phyloP scores from a whole-genome alignment of 2,797 vertebrate genomes.

The Todus mexicanus region DNA sequence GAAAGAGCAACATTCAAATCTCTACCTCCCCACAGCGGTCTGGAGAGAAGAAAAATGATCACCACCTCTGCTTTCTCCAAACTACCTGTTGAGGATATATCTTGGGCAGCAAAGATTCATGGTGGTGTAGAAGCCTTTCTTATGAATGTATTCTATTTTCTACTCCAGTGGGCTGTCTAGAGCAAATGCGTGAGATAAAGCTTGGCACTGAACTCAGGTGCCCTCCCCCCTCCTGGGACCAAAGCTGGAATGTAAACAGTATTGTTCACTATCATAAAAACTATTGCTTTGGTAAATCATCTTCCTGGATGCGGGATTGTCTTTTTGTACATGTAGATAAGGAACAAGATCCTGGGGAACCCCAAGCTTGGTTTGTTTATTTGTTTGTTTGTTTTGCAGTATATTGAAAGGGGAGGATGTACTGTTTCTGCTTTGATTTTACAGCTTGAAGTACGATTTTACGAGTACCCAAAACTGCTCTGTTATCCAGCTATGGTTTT shows the following conservation, averaged over 20 bases:
- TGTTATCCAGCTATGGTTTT: not conserved
- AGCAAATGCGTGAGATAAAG: not conserved
- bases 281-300: not conserved
- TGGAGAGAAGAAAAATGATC: not conserved
- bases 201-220: not conserved
- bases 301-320: not conserved
- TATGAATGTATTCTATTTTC: not conserved
- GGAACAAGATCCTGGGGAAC: not conserved
- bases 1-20: not conserved
- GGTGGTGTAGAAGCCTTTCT: not conserved
- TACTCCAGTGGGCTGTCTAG: not conserved
- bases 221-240: not conserved
- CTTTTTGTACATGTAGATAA: not conserved
- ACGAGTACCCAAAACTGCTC: not conserved
- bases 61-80: not conserved
- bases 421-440: not conserved
- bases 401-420: not conserved
- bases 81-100: not conserved
- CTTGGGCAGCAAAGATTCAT: not conserved
- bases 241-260: not conserved
- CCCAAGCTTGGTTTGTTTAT: not conserved
- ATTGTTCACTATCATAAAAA: not conserved
- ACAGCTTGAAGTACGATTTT: not conserved
- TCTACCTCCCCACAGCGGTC: not conserved
- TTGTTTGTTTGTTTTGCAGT: not conserved